Evolutionary conservation across 2,113 vertebrate genomes (phyloP).

Genomic region (Rhinopomastus cyanomelas): DNA sequence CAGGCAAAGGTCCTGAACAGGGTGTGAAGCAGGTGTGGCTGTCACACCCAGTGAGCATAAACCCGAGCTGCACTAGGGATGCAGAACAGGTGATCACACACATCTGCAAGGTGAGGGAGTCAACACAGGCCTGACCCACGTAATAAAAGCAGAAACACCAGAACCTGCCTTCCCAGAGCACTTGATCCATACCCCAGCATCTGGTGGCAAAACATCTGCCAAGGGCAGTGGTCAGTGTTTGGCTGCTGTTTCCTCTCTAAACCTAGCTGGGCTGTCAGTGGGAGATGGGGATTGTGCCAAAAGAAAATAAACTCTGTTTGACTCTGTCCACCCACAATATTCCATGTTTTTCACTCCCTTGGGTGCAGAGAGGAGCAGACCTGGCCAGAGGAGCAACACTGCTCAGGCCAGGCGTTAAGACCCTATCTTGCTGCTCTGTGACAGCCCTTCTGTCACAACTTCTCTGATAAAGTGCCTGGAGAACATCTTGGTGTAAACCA

Average conservation of each 20-base stretch:
- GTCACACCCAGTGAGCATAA: not conserved
- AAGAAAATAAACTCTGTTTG: not conserved
- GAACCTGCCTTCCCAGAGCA: not conserved
- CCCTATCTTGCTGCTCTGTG: not conserved
- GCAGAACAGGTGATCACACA: not conserved
- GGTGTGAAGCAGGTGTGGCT: not conserved
- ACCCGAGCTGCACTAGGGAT: not conserved
- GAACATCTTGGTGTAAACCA: not conserved
- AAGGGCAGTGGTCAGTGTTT: not conserved
- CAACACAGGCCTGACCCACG: not conserved
- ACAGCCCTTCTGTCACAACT: not conserved
- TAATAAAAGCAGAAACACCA: not conserved
- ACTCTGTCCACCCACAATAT: not conserved
- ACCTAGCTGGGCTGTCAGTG: not conserved
- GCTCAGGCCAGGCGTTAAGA: not conserved
- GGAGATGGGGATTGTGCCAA: not conserved
- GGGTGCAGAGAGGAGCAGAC: not conserved
- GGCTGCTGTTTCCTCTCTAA: not conserved
- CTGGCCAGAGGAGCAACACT: not conserved
- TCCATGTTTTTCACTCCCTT: not conserved
- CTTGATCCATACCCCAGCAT: not conserved
- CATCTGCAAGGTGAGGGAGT: not conserved
- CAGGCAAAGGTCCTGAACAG: not conserved
- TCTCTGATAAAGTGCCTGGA: not conserved
- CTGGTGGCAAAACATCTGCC: not conserved